These are phyloP conservation scores for Probosciger aterrimus DNA, from an alignment of 2,113 vertebrate species.

Conservation along the genomic window DNA sequence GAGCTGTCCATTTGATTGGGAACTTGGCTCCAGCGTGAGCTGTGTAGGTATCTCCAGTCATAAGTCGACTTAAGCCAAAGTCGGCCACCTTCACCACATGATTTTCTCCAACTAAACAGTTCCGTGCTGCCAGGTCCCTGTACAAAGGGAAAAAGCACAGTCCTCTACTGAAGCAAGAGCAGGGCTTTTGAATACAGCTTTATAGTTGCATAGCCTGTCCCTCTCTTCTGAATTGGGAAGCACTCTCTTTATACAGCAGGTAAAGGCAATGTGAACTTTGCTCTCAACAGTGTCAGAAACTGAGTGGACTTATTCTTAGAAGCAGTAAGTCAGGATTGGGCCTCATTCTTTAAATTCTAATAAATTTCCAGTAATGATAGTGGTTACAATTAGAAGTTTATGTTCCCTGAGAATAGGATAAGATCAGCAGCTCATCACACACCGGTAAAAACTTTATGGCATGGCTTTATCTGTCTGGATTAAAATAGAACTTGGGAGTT, in stretches of 20 bases:
- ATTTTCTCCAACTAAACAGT: conserved; percentile 97
- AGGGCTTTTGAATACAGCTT: background rate
- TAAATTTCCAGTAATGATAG: background rate
- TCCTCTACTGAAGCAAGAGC: background rate
- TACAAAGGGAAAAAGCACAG: background rate
- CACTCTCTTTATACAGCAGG: background rate
- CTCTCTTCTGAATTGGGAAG: background rate
- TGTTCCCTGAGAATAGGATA: background rate
- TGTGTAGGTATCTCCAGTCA: conserved; percentile 99
- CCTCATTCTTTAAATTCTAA: background rate
- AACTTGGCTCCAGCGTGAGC: conserved; percentile 98
- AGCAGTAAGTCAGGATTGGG: background rate
- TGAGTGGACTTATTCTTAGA: background rate
- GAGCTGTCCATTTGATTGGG: conserved; percentile 98
- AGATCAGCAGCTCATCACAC: background rate
- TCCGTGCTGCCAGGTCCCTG: conserved; percentile 96
- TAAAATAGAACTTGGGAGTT: background rate
- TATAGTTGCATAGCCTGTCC: background rate
- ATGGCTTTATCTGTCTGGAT: background rate
- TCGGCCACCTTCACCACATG: conserved; percentile 98
- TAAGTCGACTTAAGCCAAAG: conserved; percentile 93
- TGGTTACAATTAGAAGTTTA: background rate
- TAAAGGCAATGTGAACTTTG: background rate
- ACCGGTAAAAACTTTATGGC: background rate
- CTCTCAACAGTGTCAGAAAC: background rate